Base-by-base conservation (phyloP, 2,113 vertebrate species). In the Geococcyx californianus region DNA sequence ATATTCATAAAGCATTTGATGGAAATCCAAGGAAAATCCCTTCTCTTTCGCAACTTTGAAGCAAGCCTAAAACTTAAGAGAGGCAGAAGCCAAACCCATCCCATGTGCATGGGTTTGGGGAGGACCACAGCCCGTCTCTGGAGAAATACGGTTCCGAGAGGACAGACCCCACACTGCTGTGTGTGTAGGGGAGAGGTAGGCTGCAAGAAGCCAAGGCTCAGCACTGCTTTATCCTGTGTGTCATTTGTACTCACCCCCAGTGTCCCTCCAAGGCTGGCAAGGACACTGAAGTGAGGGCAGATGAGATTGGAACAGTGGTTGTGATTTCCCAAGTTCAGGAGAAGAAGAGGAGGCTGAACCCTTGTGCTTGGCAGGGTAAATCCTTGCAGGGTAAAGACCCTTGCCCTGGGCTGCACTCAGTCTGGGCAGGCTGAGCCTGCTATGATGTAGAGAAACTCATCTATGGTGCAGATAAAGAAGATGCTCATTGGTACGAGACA, bases 21-120 rank as follows among this genome's bases (percentile, higher is more conserved):
- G 80, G 90, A 79, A 96, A 96, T 87, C 83, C 80, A 5, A 89
- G 93, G 96, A 96, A 96, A 96, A 96, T 86, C 92, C 95, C 93
- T 95, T 79, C 52, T 31, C 81, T 89, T 93, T 87, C 0, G 4
- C 83, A 78, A 95, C 83, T 96, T 93, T 51, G 90, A 95, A 78
- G 92, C 44, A 21, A 86, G 56, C 12, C 83, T 72, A 40, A 52
- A 95, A 92, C 60, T 60, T 74, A 16, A 87, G 69, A 66, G 75
- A 80, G 52, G 73, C n/a, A 60, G 73, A 67, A 29, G 52, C 42
- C 68, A 80, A 74, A 67, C 8, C 33, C 47, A 54, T 7, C 9
- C 33, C 45, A 18, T 0, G 10, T 73, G 80, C 3, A 2, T 8
- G 14, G 29, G 13, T 63, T 89, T 34, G 40, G 73, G 64, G 77